Percentiles rank a stretch among this genome's conserved stretches.
Conservation (phyloP, 2,797 vertebrate species). For the Pogonophryne albipinna region DNA sequence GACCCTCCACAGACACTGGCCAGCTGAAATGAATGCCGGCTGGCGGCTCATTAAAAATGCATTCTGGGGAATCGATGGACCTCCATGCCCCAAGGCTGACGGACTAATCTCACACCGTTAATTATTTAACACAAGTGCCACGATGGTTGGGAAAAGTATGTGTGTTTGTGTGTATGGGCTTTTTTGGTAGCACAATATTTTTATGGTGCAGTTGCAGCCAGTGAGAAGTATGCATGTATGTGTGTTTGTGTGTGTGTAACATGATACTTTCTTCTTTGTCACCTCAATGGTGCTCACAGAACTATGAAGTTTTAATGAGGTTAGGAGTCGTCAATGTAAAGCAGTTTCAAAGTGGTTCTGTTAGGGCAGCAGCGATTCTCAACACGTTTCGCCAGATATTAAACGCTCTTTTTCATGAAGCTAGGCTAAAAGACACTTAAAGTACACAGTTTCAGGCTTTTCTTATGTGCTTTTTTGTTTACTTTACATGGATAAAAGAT, state of each 20-base stretch:
- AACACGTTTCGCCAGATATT: too few species aligned
- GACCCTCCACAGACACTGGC: constrained; percentile 46
- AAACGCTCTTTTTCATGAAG: constrained; percentile 22
- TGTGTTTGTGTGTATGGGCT: constrained; percentile 17
- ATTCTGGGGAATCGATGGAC: constrained; percentile 85
- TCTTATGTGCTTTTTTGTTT: constrained; percentile 20
- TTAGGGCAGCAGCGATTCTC: too few species aligned
- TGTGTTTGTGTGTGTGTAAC: constrained; percentile 44
- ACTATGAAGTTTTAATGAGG: constrained; percentile 85
- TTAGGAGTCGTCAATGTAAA: constrained; percentile 57
- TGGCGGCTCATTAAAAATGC: constrained; percentile 87
- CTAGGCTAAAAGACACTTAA: constrained; percentile 25
- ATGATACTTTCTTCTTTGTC: constrained; percentile 67
- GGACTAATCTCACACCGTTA: constrained; percentile 85
- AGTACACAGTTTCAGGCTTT: constrained; percentile 27
- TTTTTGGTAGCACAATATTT: constrained; percentile 28
- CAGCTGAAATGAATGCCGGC: constrained; percentile 81
- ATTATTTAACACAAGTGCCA: constrained; percentile 84
- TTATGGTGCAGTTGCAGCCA: constrained; percentile 46
- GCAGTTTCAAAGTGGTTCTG: constrained; percentile 49
- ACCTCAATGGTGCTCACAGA: constrained; percentile 71
- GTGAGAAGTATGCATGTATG: constrained; percentile 18
- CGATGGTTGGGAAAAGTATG: constrained; percentile 33
- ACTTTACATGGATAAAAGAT: too few species aligned
- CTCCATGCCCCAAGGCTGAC: constrained; percentile 80